Percentiles rank a stretch among this genome's conserved stretches.
Evolutionary conservation across 2,113 vertebrate species (phyloP).

Genomic region (Plecturocebus donacophilus): DNA sequence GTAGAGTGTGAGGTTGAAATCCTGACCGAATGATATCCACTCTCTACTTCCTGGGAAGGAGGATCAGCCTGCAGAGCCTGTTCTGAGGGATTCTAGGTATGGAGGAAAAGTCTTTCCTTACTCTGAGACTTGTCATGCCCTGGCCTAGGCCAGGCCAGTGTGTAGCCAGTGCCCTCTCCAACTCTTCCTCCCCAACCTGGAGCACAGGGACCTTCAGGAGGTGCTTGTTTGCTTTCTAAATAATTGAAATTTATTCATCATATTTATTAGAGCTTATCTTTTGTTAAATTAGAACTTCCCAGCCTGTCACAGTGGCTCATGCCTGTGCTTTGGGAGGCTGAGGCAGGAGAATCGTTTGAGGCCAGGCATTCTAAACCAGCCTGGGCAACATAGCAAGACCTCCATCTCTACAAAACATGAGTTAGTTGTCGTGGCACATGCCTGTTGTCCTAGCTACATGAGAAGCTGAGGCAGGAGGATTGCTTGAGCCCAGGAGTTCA

Average conservation of each 20-base stretch:
- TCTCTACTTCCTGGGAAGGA: not conserved
- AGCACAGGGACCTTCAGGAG: not conserved
- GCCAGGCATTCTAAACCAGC: too few relatives aligned
- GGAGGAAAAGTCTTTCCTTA: not conserved
- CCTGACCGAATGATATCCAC: accelerated
- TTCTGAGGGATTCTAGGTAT: not conserved
- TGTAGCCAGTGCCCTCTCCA: accelerated
- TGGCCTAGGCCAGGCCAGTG: not conserved
- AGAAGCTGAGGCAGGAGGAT: too few relatives aligned
- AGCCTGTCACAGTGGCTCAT: too few relatives aligned
- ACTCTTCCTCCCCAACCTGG: accelerated
- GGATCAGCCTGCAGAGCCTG: not conserved
- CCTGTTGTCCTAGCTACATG: too few relatives aligned
- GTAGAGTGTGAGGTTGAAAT: not conserved
- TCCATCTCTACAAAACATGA: too few relatives aligned
- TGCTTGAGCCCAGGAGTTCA: too few relatives aligned
- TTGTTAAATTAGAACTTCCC: not conserved
- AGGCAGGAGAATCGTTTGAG: too few relatives aligned
- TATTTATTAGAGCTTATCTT: not conserved
- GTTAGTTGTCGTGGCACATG: too few relatives aligned
- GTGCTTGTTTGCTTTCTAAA: not conserved
- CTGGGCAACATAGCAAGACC: too few relatives aligned
- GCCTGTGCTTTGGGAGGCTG: too few relatives aligned
- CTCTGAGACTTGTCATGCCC: not conserved
- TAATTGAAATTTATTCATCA: constrained; percentile 11